Conservation (phyloP, 2,888 invertebrate genomes). For the Diogma glabrata region DNA sequence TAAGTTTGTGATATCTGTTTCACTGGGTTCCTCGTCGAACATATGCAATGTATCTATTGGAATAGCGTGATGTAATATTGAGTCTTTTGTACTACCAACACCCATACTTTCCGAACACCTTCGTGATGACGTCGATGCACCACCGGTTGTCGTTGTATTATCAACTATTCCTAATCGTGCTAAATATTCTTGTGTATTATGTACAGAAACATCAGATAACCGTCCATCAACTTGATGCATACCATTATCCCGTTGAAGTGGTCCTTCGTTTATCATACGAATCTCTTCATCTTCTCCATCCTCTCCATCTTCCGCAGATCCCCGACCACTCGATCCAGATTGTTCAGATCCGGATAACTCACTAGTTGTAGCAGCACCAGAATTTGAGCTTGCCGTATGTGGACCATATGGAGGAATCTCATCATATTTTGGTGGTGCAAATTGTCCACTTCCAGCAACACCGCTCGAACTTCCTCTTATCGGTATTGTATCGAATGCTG, state of each 20-base stretch:
- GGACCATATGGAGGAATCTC: constrained; percentile 78
- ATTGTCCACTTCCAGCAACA: constrained; percentile 42
- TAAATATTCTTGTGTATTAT: constrained; percentile 91
- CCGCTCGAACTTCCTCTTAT: constrained; percentile 54
- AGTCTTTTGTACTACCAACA: constrained; percentile 44
- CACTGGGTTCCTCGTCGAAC: constrained; percentile 82
- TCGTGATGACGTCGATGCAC: constrained; percentile 53
- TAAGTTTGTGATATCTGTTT: constrained; percentile 83
- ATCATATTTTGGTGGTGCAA: constrained; percentile 83
- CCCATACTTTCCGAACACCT: constrained; percentile 56
- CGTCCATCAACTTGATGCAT: constrained; percentile 59
- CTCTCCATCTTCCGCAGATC: constrained; percentile 89
- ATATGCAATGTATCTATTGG: constrained; percentile 78
- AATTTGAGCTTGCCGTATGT: constrained; percentile 65
- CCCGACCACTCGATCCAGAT: constrained; percentile 90
- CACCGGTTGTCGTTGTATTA: constrained; percentile 51
- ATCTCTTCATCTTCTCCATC: constrained; percentile 94
- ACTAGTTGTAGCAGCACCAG: constrained; percentile 73
- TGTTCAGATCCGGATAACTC: constrained; percentile 90
- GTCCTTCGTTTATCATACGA: constrained; percentile 92
- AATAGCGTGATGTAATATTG: constrained; percentile 47
- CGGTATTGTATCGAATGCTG: constrained; percentile 81
- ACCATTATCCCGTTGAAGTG: constrained; percentile 61
- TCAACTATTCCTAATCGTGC: constrained; percentile 91
- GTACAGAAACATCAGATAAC: constrained; percentile 79